These are phyloP conservation scores for Eledona agricola DNA, from an alignment of 2,888 invertebrate genomes.

Conservation along the genomic window DNA sequence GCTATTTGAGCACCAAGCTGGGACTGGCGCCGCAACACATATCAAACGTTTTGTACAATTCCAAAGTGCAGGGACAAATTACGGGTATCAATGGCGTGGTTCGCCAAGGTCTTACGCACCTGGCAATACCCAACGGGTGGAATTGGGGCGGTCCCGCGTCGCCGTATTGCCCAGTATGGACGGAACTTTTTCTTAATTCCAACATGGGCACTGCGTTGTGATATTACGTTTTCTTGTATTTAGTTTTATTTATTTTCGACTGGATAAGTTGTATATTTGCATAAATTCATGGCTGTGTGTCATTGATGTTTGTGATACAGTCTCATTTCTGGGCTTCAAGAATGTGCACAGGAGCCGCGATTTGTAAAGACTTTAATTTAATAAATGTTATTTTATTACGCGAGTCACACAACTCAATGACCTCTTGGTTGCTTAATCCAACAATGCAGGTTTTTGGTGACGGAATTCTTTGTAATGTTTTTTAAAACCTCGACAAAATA, in stretches of 20 bases:
- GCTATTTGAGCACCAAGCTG: constrained; percentile 13
- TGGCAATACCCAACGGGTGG: constrained; percentile 86
- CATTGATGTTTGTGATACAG: constrained; percentile 34
- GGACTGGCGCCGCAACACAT: constrained; percentile 40
- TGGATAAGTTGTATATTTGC: constrained; percentile 28
- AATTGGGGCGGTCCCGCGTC: constrained; percentile 83
- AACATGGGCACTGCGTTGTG: constrained; percentile 53
- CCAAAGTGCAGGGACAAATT: constrained; percentile 50
- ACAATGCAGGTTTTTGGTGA: too few relatives aligned
- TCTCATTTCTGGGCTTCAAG: constrained; percentile 29
- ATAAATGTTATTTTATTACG: constrained; percentile 34
- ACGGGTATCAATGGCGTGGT: constrained; percentile 72
- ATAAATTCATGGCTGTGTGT: constrained; percentile 39
- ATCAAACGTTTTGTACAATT: constrained; percentile 49
- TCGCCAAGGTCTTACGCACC: constrained; percentile 74
- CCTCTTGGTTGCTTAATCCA: too few relatives aligned
- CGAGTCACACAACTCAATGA: too few relatives aligned
- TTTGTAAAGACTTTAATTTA: constrained; percentile 29
- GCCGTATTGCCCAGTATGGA: constrained; percentile 79
- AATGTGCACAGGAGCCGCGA: constrained; percentile 6
- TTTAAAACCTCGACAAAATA: too few relatives aligned
- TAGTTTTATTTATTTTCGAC: constrained; percentile 46
- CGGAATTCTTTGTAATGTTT: too few relatives aligned
- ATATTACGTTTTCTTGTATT: constrained; percentile 51
- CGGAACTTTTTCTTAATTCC: constrained; percentile 67